phyloP scores from a whole-genome alignment of 2,888 invertebrate species.

The Drosophila paranaensis region DNA sequence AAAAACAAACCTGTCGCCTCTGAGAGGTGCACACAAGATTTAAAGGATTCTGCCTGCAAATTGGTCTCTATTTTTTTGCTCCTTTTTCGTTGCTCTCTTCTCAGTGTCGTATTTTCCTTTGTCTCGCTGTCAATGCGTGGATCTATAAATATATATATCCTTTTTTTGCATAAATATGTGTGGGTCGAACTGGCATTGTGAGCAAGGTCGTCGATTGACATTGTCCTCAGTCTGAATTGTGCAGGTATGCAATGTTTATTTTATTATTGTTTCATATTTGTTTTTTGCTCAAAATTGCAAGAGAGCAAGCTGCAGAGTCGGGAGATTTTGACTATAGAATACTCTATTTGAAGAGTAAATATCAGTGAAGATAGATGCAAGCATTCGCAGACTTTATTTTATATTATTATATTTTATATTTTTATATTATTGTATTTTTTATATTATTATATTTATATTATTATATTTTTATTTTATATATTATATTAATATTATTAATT shows the following conservation, averaged over 20 bases:
- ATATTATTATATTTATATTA: too few relatives aligned
- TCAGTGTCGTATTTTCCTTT: conserved; percentile 29
- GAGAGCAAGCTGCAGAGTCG: not conserved
- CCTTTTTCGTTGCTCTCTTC: conserved; percentile 24
- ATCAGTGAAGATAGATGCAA: too few relatives aligned
- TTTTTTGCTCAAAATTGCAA: not conserved
- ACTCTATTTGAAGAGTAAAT: not conserved
- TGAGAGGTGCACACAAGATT: conserved; percentile 25
- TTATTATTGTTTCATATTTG: conserved; percentile 33
- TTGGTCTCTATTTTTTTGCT: conserved; percentile 24
- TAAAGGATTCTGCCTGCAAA: conserved; percentile 46
- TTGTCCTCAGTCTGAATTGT: conserved; percentile 48
- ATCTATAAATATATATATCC: not conserved
- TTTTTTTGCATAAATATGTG: not conserved
- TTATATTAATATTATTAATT: too few relatives aligned
- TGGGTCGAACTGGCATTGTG: conserved; percentile 49
- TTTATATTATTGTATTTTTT: too few relatives aligned
- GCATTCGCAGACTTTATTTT: too few relatives aligned
- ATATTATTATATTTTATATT: too few relatives aligned
- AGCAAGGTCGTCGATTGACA: conserved; percentile 70
- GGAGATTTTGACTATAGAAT: not conserved
- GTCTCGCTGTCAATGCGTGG: conserved; percentile 20
- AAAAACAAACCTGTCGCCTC: not conserved
- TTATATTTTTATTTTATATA: too few relatives aligned
- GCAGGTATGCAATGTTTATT: conserved; percentile 48